phyloP scores from a whole-genome alignment of 2,797 vertebrate genomes.

The Nannoperca obscura region DNA sequence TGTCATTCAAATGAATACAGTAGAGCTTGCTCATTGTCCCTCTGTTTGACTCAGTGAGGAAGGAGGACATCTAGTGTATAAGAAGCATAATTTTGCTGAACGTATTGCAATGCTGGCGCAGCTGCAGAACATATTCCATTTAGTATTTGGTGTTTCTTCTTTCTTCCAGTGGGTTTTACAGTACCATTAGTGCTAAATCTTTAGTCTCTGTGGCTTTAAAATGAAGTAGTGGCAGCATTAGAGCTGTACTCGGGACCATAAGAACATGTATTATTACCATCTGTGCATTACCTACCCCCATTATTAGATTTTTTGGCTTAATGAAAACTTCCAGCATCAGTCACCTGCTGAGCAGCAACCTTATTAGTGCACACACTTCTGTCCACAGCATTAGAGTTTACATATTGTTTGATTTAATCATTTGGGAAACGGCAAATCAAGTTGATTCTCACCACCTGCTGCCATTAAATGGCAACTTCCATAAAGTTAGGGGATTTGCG shows the following conservation, averaged over 20 bases:
- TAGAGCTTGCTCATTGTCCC: not conserved
- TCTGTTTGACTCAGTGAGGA: conserved; percentile 30
- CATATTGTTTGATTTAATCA: not conserved
- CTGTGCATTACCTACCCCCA: not conserved
- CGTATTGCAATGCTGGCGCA: not conserved
- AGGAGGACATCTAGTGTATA: conserved; percentile 72
- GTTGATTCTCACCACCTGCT: not conserved
- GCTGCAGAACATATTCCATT: not conserved
- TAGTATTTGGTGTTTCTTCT: conserved; percentile 2
- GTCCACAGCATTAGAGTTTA: not conserved
- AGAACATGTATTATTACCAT: conserved; percentile 7
- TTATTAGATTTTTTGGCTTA: not conserved
- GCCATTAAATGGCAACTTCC: not conserved
- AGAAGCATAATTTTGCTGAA: not conserved
- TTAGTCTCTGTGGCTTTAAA: not conserved
- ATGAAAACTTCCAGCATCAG: not conserved
- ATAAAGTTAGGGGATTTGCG: not conserved
- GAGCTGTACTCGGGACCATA: not conserved
- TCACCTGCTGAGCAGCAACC: not conserved
- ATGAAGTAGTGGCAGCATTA: not conserved
- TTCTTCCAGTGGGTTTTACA: not conserved
- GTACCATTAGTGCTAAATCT: not conserved
- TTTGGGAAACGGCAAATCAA: not conserved
- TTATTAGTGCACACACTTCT: too few relatives aligned
- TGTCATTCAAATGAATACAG: conserved; percentile 13